Evolutionary conservation across 2,113 vertebrate species (phyloP).

Genomic region (Catharus fuscescens): DNA sequence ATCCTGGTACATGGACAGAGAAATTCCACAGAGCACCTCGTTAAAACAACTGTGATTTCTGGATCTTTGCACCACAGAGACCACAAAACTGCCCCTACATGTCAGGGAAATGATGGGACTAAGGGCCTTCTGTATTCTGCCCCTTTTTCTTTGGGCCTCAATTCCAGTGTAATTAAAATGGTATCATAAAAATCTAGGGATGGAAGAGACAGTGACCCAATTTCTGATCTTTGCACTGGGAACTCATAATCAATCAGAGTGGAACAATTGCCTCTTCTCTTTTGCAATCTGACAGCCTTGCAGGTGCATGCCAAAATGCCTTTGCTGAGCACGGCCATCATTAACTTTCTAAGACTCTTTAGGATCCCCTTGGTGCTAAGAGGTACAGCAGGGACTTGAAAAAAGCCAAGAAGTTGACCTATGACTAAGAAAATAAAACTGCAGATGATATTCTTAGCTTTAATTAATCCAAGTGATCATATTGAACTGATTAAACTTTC

Average conservation of each 20-base stretch:
- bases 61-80: neutral
- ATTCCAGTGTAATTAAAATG: neutral
- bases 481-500: slow-evolving; percentile 21
- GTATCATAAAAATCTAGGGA: neutral
- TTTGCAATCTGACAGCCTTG: neutral
- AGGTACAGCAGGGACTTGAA: neutral
- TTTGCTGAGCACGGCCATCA: neutral
- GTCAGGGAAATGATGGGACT: neutral
- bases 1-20: neutral
- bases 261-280: neutral
- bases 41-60: neutral
- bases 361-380: neutral
- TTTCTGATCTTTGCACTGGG: neutral
- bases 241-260: neutral
- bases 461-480: slow-evolving; percentile 17
- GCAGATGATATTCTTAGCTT: neutral
- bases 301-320: slow-evolving; percentile 5
- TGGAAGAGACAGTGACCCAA: neutral
- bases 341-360: neutral
- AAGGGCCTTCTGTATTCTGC: neutral
- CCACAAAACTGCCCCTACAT: neutral
- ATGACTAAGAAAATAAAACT: slow-evolving; percentile 21
- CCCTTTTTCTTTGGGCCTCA: neutral
- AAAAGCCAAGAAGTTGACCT: neutral
- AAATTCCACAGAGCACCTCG: neutral